Conservation (phyloP, 1,140 invertebrate genomes). For the Drosophila watanabei region DNA sequence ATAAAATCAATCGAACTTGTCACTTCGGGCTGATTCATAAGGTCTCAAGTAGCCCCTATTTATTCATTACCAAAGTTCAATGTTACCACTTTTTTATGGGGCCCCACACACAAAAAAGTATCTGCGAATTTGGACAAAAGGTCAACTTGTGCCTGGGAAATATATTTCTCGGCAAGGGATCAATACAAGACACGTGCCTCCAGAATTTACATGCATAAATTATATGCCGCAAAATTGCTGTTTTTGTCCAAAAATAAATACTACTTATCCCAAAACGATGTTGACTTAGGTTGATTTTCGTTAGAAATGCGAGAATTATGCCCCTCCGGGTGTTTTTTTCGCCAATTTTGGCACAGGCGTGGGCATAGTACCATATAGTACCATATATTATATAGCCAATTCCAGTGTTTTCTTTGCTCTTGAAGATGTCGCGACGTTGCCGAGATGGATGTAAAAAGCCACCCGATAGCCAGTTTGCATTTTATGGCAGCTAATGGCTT, state of each 20-base stretch:
- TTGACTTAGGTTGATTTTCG: constrained; percentile 32
- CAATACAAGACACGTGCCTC: constrained; percentile 4
- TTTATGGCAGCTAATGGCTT: constrained; percentile 66
- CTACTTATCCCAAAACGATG: constrained; percentile 16
- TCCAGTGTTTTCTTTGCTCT: constrained; percentile 33
- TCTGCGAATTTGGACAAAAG: constrained; percentile 14
- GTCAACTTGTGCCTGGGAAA: constrained; percentile 24
- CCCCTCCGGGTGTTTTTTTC: constrained; percentile 3
- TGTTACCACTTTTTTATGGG: constrained; percentile 13
- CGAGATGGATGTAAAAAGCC: constrained; percentile 41
- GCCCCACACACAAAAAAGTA: neutral
- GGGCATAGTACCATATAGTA: constrained; percentile 1
- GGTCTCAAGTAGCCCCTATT: constrained; percentile 24
- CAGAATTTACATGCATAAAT: constrained; percentile 24
- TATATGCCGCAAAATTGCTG: neutral
- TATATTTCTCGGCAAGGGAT: neutral
- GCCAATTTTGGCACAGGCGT: constrained; percentile 21
- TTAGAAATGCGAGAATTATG: constrained; percentile 25
- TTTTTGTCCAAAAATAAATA: constrained; percentile 22
- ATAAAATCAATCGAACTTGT: constrained; percentile 46
- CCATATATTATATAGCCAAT: neutral
- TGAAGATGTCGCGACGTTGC: constrained; percentile 20
- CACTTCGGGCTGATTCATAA: constrained; percentile 32
- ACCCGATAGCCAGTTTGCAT: constrained; percentile 37
- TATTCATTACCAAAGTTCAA: constrained; percentile 32